Percentiles rank a stretch among this genome's conserved stretches.
Conservation (phyloP, 2,797 vertebrate genomes). For the Falco naumanni region DNA sequence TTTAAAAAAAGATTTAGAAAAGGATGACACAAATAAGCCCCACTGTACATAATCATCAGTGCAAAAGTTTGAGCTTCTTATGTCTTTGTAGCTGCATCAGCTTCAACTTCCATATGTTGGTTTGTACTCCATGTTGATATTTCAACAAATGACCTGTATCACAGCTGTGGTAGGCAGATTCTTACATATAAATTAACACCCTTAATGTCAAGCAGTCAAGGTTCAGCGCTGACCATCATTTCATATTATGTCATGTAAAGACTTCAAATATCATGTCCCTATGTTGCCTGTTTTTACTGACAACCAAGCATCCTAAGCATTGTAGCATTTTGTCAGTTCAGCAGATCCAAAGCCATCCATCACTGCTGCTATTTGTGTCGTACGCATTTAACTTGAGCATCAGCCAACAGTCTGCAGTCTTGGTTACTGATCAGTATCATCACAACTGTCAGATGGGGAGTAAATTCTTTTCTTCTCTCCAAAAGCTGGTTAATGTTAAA, state of each 20-base stretch:
- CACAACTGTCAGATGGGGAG: constrained; percentile 27
- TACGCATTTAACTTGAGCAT: constrained; percentile 72
- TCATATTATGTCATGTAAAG: constrained; percentile 68
- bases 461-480: neutral
- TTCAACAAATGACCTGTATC: constrained; percentile 56
- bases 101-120: neutral
- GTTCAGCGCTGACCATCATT: constrained; percentile 76
- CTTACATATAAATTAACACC: constrained; percentile 66
- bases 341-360: constrained; percentile 74
- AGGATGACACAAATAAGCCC: neutral
- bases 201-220: constrained; percentile 67
- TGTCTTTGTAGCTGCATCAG: neutral
- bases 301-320: constrained; percentile 70
- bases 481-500: neutral
- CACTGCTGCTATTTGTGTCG: constrained; percentile 77
- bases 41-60: neutral
- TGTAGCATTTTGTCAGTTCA: constrained; percentile 72
- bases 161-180: constrained; percentile 55
- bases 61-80: neutral
- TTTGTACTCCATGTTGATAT: constrained; percentile 13
- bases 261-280: constrained; percentile 67
- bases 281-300: constrained; percentile 77
- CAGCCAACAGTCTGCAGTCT: constrained; percentile 67
- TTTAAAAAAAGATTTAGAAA: neutral
- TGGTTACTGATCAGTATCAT: constrained; percentile 70